Percentiles rank a stretch among this genome's conserved stretches.
Evolutionary conservation across 1,140 invertebrate genomes (phyloP).

Genomic region (Andricus grossulariae): DNA sequence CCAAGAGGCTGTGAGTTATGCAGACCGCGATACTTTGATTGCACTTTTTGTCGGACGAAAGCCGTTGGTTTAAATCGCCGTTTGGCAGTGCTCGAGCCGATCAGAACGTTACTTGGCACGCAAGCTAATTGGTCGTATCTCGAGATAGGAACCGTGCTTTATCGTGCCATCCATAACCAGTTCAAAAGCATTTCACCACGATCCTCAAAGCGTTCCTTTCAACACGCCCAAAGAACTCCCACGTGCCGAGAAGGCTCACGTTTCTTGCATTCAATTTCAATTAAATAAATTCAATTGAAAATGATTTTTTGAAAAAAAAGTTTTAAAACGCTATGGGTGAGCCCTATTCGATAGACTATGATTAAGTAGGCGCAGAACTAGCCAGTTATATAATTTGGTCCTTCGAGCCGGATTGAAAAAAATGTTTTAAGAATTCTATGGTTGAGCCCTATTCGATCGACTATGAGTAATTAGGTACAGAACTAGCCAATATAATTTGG

Average conservation of each 20-base stretch:
- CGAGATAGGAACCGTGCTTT: slow-evolving; percentile 62
- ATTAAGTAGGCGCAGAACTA: too few relatives aligned
- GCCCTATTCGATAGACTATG: too few relatives aligned
- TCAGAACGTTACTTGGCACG: slow-evolving; percentile 67
- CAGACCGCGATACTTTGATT: slow-evolving; percentile 34
- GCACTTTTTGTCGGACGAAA: slow-evolving; percentile 31
- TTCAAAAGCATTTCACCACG: slow-evolving; percentile 56
- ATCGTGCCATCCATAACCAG: slow-evolving; percentile 66
- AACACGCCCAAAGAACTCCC: not conserved
- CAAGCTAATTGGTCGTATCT: slow-evolving; percentile 70
- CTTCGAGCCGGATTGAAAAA: too few relatives aligned
- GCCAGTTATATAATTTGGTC: too few relatives aligned
- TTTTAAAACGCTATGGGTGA: too few relatives aligned
- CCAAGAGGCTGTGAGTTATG: slow-evolving; percentile 46
- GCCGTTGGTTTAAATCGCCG: slow-evolving; percentile 55
- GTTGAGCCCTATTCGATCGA: too few relatives aligned
- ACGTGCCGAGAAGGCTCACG: not conserved
- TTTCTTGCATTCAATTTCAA: not conserved
- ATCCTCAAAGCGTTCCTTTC: slow-evolving; percentile 21
- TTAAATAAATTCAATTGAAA: not conserved
- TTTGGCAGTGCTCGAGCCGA: slow-evolving; percentile 57
- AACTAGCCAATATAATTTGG: too few relatives aligned
- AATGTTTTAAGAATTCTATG: too few relatives aligned
- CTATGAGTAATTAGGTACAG: too few relatives aligned
- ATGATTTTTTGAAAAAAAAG: not conserved